These are phyloP conservation scores for Belgica antarctica DNA, from an alignment of 2,888 invertebrate species.

Conservation along the genomic window DNA sequence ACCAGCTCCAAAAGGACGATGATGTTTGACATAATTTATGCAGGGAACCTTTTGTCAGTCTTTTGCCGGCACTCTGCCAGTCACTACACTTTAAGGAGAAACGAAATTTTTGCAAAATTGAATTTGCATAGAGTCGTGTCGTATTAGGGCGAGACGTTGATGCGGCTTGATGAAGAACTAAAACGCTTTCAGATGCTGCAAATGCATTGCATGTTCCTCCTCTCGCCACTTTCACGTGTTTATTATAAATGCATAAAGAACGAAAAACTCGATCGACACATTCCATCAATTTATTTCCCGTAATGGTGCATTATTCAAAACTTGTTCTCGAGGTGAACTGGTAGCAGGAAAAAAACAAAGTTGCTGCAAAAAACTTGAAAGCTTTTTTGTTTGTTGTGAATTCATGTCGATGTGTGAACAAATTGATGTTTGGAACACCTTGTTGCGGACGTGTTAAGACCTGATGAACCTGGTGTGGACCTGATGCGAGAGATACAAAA, in stretches of 20 bases:
- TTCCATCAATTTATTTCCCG: conserved; percentile 20
- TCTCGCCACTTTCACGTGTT: background rate
- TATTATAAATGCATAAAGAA: conserved; percentile 10
- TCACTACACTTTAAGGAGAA: background rate
- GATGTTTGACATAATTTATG: background rate
- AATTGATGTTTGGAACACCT: conserved; percentile 27
- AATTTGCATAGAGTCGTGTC: conserved; percentile 13
- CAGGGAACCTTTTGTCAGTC: too few species aligned
- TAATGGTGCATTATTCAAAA: conserved; percentile 21
- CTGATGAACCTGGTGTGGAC: background rate
- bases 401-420: background rate
- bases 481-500: background rate
- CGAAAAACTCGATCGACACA: conserved; percentile 8
- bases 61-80: background rate
- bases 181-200: background rate
- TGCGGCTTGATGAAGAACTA: background rate
- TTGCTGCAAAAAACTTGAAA: background rate
- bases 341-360: too few species aligned
- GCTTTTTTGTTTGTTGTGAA: background rate
- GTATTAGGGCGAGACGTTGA: background rate
- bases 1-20: background rate
- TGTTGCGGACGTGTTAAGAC: background rate
- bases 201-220: background rate
- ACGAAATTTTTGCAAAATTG: background rate
- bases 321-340: background rate